Percentiles rank a stretch among this genome's conserved stretches.
These are phyloP conservation scores for Pemphredon lugubris DNA, from an alignment of 2,888 invertebrate species.

Conservation along the genomic window DNA sequence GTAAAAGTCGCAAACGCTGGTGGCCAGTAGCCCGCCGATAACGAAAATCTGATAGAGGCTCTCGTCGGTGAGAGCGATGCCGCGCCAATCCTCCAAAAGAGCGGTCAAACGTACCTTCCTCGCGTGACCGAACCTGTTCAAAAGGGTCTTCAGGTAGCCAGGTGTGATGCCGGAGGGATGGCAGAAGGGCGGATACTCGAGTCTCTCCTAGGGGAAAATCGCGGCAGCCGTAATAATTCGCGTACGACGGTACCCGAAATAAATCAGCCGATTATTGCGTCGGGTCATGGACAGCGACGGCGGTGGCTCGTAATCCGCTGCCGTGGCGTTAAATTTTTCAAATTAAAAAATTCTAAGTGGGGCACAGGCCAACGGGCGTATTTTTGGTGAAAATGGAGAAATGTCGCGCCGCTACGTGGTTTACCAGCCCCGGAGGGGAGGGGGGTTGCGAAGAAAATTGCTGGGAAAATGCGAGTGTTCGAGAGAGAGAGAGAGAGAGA, in stretches of 20 bases:
- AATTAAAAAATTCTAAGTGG: neutral
- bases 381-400: neutral
- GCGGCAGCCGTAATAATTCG: slow-evolving; percentile 6
- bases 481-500: neutral
- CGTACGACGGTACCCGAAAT: slow-evolving; percentile 11
- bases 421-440: neutral
- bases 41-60: slow-evolving; percentile 72
- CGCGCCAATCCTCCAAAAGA: slow-evolving; percentile 71
- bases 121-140: slow-evolving; percentile 85
- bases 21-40: slow-evolving; percentile 64
- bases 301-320: neutral
- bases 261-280: neutral
- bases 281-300: slow-evolving; percentile 11
- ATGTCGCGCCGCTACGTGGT: neutral
- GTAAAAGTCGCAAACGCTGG: slow-evolving; percentile 67
- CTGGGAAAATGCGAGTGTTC: no score
- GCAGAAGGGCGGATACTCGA: slow-evolving; percentile 87
- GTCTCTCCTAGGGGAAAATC: slow-evolving; percentile 67
- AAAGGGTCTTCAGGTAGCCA: slow-evolving; percentile 89
- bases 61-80: slow-evolving; percentile 68
- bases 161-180: slow-evolving; percentile 89
- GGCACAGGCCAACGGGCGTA: neutral
- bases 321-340: neutral
- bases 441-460: no score
- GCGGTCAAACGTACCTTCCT: slow-evolving; percentile 59